Evolutionary conservation across 2,888 invertebrate genomes (phyloP), one percentile per base, ranked within the genome.

Genomic region (Dryobotodes eremita): DNA sequence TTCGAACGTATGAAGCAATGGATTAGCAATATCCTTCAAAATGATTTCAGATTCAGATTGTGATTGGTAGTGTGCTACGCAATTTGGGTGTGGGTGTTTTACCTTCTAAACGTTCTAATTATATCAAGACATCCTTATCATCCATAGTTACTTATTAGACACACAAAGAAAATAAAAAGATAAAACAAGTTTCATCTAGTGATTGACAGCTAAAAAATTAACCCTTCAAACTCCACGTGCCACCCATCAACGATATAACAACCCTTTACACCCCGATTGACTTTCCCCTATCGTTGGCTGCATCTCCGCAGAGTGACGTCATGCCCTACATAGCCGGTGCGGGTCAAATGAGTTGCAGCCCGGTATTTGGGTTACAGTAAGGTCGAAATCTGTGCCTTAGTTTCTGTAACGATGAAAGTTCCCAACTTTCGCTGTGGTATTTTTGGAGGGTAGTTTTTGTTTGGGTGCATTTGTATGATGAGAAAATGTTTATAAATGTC

Each of bases 291-390:
- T 84, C 84, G 80, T 68, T 78, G 66, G 79, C 57, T 84, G 89
- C 89, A 90, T 90, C 90, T 82, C 85, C 77, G 88, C 90, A 88
- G 77, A 26, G 80, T 91, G 91, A 90, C 91, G 90, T 89, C 89
- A 87, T 77, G 72, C 64, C 90, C 91, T 88, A 89, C 85, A 89
- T 88, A 85, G 84, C 82, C 77, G 80, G 86, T 77, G 83, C 83
- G 80, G 90, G 89, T 89, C 90, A 88, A 89, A 90, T 81, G 81
- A 84, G 80, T 86, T 89, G 85, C 90, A 86, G 71, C 77, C 65
- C 62, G 65, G 82, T 84, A 87, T 89, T 86, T 88, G 71, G 89
- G 89, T 88, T 89, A 85, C 73, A 62, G 80, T 85, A 71, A 79
- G 89, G 82, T 82, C 78, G 68, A 86, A 86, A 82, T 85, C 71